Percentiles rank a stretch among this genome's conserved stretches.
Evolutionary conservation across 2,888 invertebrate genomes (phyloP).

Genomic region (Margaritifera margaritifera): DNA sequence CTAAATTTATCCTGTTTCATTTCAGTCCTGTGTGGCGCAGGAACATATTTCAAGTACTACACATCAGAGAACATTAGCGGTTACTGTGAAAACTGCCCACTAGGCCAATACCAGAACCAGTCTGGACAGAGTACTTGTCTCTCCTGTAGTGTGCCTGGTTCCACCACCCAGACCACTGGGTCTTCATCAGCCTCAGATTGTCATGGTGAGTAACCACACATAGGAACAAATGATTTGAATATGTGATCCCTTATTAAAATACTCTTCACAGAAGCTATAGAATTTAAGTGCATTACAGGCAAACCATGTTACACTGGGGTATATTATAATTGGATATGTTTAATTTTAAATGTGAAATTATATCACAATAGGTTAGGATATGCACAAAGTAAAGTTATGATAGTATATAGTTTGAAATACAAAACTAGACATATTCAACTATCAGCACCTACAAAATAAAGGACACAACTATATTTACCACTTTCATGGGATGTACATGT

Average conservation of each 20-base stretch:
- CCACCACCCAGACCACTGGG: slow-evolving; percentile 80
- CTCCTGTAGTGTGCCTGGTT: slow-evolving; percentile 88
- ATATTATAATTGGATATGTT: no score
- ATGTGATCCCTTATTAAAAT: neutral
- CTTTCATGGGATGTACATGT: no score
- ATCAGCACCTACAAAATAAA: no score
- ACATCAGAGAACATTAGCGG: slow-evolving; percentile 72
- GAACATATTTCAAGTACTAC: slow-evolving; percentile 81
- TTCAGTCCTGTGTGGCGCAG: slow-evolving; percentile 84
- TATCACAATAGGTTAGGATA: no score
- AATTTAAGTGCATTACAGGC: no score
- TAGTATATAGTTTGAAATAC: no score
- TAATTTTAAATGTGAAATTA: no score
- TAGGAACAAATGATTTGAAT: neutral
- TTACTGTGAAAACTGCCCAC: slow-evolving; percentile 79
- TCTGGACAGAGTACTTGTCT: slow-evolving; percentile 93
- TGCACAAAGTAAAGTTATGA: no score
- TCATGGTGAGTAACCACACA: slow-evolving; percentile 31
- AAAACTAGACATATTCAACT: no score
- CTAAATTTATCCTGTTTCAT: slow-evolving; percentile 6
- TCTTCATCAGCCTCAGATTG: slow-evolving; percentile 30
- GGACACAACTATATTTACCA: no score
- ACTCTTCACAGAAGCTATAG: no score
- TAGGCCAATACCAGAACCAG: slow-evolving; percentile 85
- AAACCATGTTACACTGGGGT: no score